Percentiles rank a stretch among this genome's conserved stretches.
These are phyloP conservation scores for Steinernema hermaphroditum DNA, from an alignment of 2,888 invertebrate genomes.

Conservation along the genomic window DNA sequence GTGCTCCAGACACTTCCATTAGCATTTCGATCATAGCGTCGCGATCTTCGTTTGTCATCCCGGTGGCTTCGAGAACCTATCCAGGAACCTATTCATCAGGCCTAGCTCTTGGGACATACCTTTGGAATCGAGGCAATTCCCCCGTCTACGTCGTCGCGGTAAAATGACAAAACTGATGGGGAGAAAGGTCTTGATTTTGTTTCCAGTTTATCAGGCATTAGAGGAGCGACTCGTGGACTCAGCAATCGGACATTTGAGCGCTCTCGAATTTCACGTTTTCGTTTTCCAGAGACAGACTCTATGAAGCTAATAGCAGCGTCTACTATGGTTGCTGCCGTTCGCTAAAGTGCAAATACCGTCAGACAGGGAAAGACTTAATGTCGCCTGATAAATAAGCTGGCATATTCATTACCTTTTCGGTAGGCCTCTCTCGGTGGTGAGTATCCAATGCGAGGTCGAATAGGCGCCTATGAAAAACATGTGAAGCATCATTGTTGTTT, in stretches of 20 bases:
- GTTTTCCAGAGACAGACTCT: slow-evolving; percentile 31
- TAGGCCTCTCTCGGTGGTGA: too few relatives aligned
- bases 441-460: too few relatives aligned
- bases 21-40: slow-evolving; percentile 57
- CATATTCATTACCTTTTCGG: too few relatives aligned
- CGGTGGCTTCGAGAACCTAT: slow-evolving; percentile 54
- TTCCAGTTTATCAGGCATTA: slow-evolving; percentile 56
- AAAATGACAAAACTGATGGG: slow-evolving; percentile 58
- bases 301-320: slow-evolving; percentile 27
- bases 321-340: background rate
- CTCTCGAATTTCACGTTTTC: background rate
- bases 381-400: too few relatives aligned
- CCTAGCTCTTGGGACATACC: too few relatives aligned
- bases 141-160: slow-evolving; percentile 42
- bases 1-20: slow-evolving; percentile 64
- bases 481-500: too few relatives aligned
- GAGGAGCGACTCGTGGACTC: slow-evolving; percentile 54
- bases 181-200: slow-evolving; percentile 49
- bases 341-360: too few relatives aligned
- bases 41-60: slow-evolving; percentile 51
- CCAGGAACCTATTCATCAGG: too few relatives aligned
- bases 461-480: too few relatives aligned
- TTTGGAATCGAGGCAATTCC: slow-evolving; percentile 56
- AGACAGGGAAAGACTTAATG: too few relatives aligned
- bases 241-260: slow-evolving; percentile 41